Percentiles rank a stretch among this genome's conserved stretches.
phyloP scores from a whole-genome alignment of 2,797 vertebrate species.

The Hypotaenidia philippensis region DNA sequence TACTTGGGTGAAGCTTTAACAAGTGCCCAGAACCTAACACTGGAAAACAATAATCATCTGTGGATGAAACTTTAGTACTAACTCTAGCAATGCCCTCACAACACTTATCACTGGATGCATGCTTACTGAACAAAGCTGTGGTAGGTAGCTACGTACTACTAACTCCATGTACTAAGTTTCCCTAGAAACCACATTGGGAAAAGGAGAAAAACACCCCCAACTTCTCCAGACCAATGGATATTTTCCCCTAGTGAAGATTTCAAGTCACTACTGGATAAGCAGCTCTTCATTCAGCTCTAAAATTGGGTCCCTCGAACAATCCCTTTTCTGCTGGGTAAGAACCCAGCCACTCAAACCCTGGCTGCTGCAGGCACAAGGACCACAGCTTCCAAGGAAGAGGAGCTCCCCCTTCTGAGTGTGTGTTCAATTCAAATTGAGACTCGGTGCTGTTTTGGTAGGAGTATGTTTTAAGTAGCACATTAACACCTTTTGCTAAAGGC shows the following conservation, averaged over 20 bases:
- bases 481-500: not conserved
- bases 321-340: not conserved
- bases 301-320: fast-evolving
- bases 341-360: not conserved
- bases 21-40: not conserved
- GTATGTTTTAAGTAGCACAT: not conserved
- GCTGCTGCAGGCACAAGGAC: not conserved
- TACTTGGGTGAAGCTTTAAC: not conserved
- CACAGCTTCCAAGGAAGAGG: not conserved
- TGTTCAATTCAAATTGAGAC: not conserved
- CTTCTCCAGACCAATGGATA: not conserved
- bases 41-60: not conserved
- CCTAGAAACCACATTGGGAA: not conserved
- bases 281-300: not conserved
- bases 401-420: not conserved
- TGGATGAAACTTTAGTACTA: not conserved
- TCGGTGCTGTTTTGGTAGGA: fast-evolving
- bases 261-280: not conserved
- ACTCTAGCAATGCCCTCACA: not conserved
- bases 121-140: not conserved
- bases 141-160: not conserved
- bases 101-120: not conserved
- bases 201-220: not conserved
- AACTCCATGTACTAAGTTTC: not conserved
- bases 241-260: not conserved